These are phyloP conservation scores for Ostrea edulis DNA, from an alignment of 1,140 invertebrate species.

Conservation along the genomic window DNA sequence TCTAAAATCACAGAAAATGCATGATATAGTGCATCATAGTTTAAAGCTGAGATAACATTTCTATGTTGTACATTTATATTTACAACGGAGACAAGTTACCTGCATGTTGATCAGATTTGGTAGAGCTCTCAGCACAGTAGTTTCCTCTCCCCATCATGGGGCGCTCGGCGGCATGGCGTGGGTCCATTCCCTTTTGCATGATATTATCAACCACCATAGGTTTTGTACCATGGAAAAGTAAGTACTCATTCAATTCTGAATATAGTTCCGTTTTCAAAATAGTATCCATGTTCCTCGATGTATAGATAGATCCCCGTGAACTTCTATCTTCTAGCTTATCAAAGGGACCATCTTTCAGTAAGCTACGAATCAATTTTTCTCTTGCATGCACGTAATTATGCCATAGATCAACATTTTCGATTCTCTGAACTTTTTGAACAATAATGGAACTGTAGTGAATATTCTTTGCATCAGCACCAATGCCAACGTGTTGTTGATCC, in stretches of 20 bases:
- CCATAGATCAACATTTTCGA: constrained; percentile 56
- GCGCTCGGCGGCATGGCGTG: constrained; percentile 38
- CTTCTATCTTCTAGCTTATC: not conserved
- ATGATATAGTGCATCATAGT: not conserved
- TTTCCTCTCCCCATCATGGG: constrained; percentile 60
- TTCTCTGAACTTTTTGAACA: constrained; percentile 50
- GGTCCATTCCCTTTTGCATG: constrained; percentile 53
- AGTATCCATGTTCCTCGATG: not conserved
- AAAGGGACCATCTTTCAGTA: not conserved
- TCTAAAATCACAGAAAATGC: constrained; percentile 42
- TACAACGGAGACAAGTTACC: constrained; percentile 50
- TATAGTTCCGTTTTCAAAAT: constrained; percentile 36
- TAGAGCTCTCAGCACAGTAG: constrained; percentile 63
- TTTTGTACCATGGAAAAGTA: constrained; percentile 66
- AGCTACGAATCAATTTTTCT: constrained; percentile 18
- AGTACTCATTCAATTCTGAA: constrained; percentile 64
- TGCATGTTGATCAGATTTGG: constrained; percentile 66
- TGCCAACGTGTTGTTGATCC: constrained; percentile 19
- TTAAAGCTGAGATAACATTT: not conserved
- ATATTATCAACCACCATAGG: constrained; percentile 44
- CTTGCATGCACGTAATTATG: constrained; percentile 45
- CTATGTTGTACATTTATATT: too few species aligned
- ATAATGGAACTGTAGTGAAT: constrained; percentile 40
- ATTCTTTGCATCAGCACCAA: constrained; percentile 49
- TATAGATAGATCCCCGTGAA: not conserved